phyloP scores from a whole-genome alignment of 2,797 vertebrate species.

The Miichthys miiuy region DNA sequence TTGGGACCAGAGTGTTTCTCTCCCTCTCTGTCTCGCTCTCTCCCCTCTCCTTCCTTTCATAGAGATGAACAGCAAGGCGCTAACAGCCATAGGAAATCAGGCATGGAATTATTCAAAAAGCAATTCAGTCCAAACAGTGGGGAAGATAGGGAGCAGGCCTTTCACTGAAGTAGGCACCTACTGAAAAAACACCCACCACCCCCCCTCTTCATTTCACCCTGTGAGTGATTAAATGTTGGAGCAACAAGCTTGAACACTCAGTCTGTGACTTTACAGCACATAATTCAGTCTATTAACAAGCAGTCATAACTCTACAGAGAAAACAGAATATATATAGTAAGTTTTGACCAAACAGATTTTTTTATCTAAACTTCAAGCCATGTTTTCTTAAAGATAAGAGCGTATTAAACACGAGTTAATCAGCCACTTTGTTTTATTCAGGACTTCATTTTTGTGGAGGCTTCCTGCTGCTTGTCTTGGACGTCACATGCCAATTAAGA shows the following conservation, averaged over 20 bases:
- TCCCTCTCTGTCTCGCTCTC: background rate
- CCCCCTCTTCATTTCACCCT: slow-evolving; percentile 42
- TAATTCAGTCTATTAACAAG: slow-evolving; percentile 37
- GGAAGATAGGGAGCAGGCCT: slow-evolving; percentile 63
- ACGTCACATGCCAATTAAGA: background rate
- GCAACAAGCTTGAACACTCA: slow-evolving; percentile 25
- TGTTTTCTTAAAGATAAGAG: too few relatives aligned
- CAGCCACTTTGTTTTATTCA: background rate
- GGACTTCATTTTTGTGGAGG: background rate
- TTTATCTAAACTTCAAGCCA: background rate
- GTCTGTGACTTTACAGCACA: slow-evolving; percentile 18
- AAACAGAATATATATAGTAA: background rate
- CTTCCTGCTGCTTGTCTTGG: background rate
- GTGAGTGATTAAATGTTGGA: slow-evolving; percentile 41
- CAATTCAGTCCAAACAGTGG: slow-evolving; percentile 74
- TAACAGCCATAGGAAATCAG: slow-evolving; percentile 79
- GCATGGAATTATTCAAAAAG: slow-evolving; percentile 82
- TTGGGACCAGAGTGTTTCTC: slow-evolving; percentile 33
- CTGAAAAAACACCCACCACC: slow-evolving; percentile 43
- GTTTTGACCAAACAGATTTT: background rate
- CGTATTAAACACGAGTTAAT: background rate
- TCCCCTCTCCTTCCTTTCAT: slow-evolving; percentile 26
- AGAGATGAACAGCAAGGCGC: slow-evolving; percentile 66
- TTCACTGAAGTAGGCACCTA: slow-evolving; percentile 42
- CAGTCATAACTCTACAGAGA: background rate